These are phyloP conservation scores for Agrotis exclamationis DNA, from an alignment of 2,888 invertebrate genomes.

Conservation along the genomic window DNA sequence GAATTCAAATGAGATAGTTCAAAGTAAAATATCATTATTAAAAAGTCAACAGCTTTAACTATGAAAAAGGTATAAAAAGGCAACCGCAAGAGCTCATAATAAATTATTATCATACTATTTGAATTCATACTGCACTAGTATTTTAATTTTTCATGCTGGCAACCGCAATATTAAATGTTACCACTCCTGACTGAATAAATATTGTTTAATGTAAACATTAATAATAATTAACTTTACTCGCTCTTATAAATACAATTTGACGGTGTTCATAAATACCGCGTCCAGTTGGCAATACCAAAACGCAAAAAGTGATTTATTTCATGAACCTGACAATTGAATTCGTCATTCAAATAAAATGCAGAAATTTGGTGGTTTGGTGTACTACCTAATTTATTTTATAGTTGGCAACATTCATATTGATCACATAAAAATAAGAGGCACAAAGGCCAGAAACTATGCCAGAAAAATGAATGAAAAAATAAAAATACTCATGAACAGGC, in stretches of 20 bases:
- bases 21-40: constrained; percentile 9
- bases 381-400: constrained; percentile 9
- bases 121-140: constrained; percentile 26
- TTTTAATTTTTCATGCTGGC: constrained; percentile 37
- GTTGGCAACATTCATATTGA: not conserved
- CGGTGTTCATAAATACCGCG: constrained; percentile 8
- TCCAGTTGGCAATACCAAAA: not conserved
- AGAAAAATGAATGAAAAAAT: too few relatives aligned
- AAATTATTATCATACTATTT: constrained; percentile 20
- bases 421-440: too few relatives aligned
- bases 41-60: constrained; percentile 19
- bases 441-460: too few relatives aligned
- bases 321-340: not conserved
- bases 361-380: not conserved
- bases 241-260: constrained; percentile 41
- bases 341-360: constrained; percentile 9
- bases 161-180: constrained; percentile 20
- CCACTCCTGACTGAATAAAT: constrained; percentile 4
- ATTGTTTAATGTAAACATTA: constrained; percentile 23
- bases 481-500: too few relatives aligned
- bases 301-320: constrained; percentile 6
- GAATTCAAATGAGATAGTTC: constrained; percentile 8
- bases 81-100: constrained; percentile 4
- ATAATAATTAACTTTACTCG: constrained; percentile 10
- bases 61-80: constrained; percentile 16